These are phyloP conservation scores for Cottus gobio DNA, from an alignment of 2,113 vertebrate genomes.

Conservation along the genomic window DNA sequence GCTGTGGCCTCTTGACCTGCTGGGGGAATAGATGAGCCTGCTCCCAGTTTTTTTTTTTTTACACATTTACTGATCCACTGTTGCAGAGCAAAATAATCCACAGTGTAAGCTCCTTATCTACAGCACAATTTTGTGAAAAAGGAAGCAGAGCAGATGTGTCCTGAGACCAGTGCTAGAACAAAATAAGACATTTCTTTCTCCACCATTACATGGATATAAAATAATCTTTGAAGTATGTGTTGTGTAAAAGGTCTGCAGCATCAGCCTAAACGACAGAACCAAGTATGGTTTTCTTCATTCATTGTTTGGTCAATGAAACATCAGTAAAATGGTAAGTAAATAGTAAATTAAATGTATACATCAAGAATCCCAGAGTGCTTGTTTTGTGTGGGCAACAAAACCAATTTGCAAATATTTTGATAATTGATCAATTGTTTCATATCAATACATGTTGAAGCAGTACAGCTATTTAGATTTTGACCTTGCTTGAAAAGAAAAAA, in stretches of 20 bases:
- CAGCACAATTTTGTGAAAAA: conserved; percentile 67
- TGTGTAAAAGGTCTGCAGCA: neutral
- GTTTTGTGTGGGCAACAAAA: too few species aligned
- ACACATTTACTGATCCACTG: conserved; percentile 67
- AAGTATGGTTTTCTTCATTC: neutral
- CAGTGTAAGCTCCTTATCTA: conserved; percentile 78
- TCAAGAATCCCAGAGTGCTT: too few species aligned
- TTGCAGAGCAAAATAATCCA: conserved; percentile 76
- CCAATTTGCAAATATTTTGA: too few species aligned
- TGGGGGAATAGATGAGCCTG: conserved; percentile 37
- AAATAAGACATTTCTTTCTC: neutral
- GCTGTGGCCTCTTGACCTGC: conserved; percentile 72
- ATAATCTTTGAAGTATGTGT: neutral
- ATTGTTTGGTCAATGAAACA: neutral
- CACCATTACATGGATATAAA: neutral
- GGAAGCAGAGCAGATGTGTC: conserved; percentile 62
- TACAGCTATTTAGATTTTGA: neutral
- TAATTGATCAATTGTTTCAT: too few species aligned
- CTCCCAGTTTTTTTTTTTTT: conserved; percentile 44
- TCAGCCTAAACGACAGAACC: neutral
- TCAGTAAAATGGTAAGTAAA: neutral
- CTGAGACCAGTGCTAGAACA: conserved; percentile 3
- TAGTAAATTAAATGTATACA: too few species aligned
- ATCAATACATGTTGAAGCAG: neutral
- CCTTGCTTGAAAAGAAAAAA: neutral